These are phyloP conservation scores for Mellilla xanthometata DNA, from an alignment of 2,888 invertebrate species.

Conservation along the genomic window DNA sequence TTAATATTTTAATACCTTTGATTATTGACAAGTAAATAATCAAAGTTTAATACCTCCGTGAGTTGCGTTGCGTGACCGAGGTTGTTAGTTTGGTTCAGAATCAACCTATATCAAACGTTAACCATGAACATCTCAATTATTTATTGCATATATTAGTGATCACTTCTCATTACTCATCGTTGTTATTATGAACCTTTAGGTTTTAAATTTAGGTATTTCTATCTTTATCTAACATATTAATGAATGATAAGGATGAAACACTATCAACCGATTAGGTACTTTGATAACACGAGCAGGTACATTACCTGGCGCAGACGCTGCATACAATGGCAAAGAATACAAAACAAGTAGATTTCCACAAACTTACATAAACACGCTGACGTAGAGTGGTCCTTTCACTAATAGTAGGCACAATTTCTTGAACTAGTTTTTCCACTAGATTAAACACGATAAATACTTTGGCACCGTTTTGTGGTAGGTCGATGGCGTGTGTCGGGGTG, in stretches of 20 bases:
- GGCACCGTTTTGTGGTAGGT: conserved; percentile 46
- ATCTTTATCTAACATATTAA: conserved; percentile 14
- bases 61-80: conserved; percentile 4
- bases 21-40: too few species aligned
- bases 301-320: conserved; percentile 20
- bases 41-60: too few species aligned
- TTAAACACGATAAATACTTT: conserved; percentile 51
- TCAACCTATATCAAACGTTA: not conserved
- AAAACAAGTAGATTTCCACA: conserved; percentile 45
- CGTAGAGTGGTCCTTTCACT: conserved; percentile 49
- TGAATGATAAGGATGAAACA: conserved; percentile 32
- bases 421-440: conserved; percentile 42
- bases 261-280: conserved; percentile 23
- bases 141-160: conserved; percentile 3
- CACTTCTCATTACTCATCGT: conserved; percentile 9
- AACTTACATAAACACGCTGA: conserved; percentile 62
- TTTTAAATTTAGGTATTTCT: not conserved
- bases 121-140: conserved; percentile 4
- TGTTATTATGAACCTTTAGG: not conserved
- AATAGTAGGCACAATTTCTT: conserved; percentile 15
- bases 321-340: conserved; percentile 29
- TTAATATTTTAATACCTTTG: too few species aligned
- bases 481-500: conserved; percentile 22
- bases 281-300: conserved; percentile 13
- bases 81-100: conserved; percentile 2